Evolutionary conservation across 2,113 vertebrate genomes (phyloP).

Genomic region (Chitala chitala): DNA sequence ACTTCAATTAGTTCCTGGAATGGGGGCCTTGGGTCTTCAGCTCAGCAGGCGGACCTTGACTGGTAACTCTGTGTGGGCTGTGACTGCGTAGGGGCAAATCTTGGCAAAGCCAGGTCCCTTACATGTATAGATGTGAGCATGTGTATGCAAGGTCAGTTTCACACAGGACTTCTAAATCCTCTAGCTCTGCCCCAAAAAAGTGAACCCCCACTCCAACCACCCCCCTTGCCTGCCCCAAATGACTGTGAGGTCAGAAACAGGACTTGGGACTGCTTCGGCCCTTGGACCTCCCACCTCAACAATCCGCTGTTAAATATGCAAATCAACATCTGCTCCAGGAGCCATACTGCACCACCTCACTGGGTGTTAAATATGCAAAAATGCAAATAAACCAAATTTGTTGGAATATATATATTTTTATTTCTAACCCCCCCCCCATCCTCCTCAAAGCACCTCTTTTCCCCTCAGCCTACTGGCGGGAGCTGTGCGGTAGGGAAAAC

Average conservation of each 20-base stretch:
- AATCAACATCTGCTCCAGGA: constrained; percentile 69
- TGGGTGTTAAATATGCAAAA: constrained; percentile 70
- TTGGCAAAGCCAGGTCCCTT: not conserved
- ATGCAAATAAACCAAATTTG: constrained; percentile 32
- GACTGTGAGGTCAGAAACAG: constrained; percentile 27
- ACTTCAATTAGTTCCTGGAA: too few relatives aligned
- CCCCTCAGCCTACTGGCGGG: not conserved
- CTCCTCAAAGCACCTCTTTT: too few relatives aligned
- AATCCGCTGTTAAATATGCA: constrained; percentile 63
- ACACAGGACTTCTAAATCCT: too few relatives aligned
- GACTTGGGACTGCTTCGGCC: constrained; percentile 22
- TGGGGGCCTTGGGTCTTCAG: too few relatives aligned
- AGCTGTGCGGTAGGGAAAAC: not conserved
- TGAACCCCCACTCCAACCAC: not conserved
- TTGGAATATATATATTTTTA: constrained; percentile 19
- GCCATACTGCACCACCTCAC: constrained; percentile 58
- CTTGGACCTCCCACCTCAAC: constrained; percentile 26
- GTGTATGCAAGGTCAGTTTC: not conserved
- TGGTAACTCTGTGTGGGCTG: too few relatives aligned
- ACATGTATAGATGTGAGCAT: not conserved
- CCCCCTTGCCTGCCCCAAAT: constrained; percentile 37
- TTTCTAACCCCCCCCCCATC: not conserved
- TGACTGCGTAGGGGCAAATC: not conserved
- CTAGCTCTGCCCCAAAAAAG: not conserved
- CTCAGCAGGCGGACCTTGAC: too few relatives aligned